Base-by-base conservation (phyloP, 2,888 invertebrate species). In the Hirtodrosophila duncani region DNA sequence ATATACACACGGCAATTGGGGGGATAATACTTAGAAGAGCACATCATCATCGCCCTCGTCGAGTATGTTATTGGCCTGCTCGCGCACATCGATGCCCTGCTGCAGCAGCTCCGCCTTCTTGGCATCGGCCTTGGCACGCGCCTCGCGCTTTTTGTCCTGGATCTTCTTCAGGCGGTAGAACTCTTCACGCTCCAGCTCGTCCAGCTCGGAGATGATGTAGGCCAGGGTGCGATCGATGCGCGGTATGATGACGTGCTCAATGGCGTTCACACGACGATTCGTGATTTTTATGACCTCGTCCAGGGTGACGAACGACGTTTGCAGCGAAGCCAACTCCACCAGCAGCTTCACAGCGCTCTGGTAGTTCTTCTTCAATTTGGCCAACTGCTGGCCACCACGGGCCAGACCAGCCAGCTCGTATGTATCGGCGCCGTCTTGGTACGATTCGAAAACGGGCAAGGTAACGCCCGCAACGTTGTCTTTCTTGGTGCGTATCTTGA, bases 391-490 rank as follows among this genome's bases (percentile, higher is more conserved):
- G 16, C 99, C 99, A 87, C 99, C 99, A 80, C 98, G 90, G 42
- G 99, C 97, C 66, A 99, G 88, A 83, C 99, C 99, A 56, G 98
- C 97, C 77, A 99, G 87, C 87, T 99, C 98, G 82, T 99, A 98
- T 5, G 97, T 95, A 86, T 99, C 99, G 0, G 95, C 91, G 36
- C 99, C 99, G 87, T 99, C 99, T 83, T 83, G 82, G 62, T 86
- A 87, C 1, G 85, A 85, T 63, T 87, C 86, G 87, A 99, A 99
- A 29, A 99, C 93, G 34, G 99, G 99, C 64, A 99, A 89, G 65
- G 95, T 96, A 2, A 99, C 99, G 90, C 98, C 99, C 83, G 99
- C 99, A 58, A 99, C 99, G 89, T 99, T 99, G 87, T 99, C 99
- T 88, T 97, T 99, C 89, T 97, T 97, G 57, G 97, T 96, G 49